Conservation (phyloP, 2,888 invertebrate species). For the Ennomos fuscantarius region DNA sequence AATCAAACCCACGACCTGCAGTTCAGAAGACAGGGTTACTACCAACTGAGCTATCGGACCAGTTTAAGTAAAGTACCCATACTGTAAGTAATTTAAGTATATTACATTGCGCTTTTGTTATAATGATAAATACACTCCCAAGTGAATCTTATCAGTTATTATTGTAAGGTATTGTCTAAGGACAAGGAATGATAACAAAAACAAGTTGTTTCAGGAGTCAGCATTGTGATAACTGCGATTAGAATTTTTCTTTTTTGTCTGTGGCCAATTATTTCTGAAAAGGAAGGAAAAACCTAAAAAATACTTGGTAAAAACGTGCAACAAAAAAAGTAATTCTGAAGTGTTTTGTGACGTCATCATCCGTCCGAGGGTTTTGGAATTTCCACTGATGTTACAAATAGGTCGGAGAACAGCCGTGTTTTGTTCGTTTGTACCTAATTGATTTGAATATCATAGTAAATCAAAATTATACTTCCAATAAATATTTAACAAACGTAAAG, state of each 20-base stretch:
- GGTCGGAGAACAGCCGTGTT: too few relatives aligned
- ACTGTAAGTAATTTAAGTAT: slow-evolving; percentile 3
- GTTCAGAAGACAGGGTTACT: too few relatives aligned
- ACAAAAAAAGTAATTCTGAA: too few relatives aligned
- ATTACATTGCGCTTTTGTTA: slow-evolving; percentile 7
- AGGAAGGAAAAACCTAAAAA: slow-evolving; percentile 6
- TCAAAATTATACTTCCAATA: too few relatives aligned
- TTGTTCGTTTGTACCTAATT: slow-evolving; percentile 1
- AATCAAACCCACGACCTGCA: too few relatives aligned
- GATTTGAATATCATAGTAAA: too few relatives aligned
- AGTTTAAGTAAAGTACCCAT: not conserved
- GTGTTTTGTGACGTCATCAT: too few relatives aligned
- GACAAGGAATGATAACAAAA: slow-evolving; percentile 11
- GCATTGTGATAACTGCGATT: slow-evolving; percentile 9
- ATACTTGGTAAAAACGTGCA: slow-evolving; percentile 1
- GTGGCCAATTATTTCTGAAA: slow-evolving; percentile 6
- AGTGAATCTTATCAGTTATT: slow-evolving; percentile 22
- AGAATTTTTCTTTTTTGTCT: slow-evolving; percentile 11
- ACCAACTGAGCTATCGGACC: too few relatives aligned
- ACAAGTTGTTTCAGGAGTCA: slow-evolving; percentile 14
- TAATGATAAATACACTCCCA: slow-evolving; percentile 19
- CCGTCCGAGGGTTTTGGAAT: too few relatives aligned
- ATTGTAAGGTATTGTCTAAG: slow-evolving; percentile 20
- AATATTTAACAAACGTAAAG: too few relatives aligned
- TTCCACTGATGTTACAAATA: too few relatives aligned